phyloP scores from a whole-genome alignment of 2,797 vertebrate species.

The Acrossocheilus wenchowensis region DNA sequence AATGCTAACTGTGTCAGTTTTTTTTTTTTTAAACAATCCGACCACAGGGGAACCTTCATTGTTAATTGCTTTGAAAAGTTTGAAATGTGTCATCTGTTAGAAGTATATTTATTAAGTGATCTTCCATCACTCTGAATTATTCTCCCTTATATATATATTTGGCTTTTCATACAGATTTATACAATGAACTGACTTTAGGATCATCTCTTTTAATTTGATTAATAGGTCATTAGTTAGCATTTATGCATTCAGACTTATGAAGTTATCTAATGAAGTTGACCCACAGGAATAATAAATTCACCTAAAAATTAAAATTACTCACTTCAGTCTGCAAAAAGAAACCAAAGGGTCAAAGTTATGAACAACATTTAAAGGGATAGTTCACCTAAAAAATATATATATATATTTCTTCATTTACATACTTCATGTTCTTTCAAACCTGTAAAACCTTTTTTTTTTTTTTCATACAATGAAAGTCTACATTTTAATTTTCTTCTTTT shows the following conservation, averaged over 20 bases:
- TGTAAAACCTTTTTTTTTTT: neutral
- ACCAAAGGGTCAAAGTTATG: neutral
- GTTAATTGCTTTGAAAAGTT: slow-evolving; percentile 13
- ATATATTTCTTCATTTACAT: neutral
- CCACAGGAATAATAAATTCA: neutral
- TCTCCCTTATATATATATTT: too few relatives aligned
- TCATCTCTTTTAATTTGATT: neutral
- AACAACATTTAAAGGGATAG: neutral
- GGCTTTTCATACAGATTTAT: neutral
- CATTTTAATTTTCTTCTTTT: neutral
- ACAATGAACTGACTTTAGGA: neutral
- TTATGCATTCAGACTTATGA: neutral
- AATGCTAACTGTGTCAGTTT: neutral
- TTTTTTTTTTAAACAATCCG: neutral
- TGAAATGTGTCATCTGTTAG: neutral
- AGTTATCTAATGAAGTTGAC: neutral
- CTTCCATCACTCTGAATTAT: neutral
- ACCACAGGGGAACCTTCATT: neutral
- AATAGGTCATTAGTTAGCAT: neutral
- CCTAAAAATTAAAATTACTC: neutral
- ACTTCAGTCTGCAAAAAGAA: neutral
- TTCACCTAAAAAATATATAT: too few relatives aligned
- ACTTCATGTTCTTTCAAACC: neutral
- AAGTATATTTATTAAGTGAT: neutral
- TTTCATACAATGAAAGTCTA: too few relatives aligned